These are phyloP conservation scores for Erpornis zantholeuca DNA, from an alignment of 2,113 vertebrate genomes.

Conservation along the genomic window DNA sequence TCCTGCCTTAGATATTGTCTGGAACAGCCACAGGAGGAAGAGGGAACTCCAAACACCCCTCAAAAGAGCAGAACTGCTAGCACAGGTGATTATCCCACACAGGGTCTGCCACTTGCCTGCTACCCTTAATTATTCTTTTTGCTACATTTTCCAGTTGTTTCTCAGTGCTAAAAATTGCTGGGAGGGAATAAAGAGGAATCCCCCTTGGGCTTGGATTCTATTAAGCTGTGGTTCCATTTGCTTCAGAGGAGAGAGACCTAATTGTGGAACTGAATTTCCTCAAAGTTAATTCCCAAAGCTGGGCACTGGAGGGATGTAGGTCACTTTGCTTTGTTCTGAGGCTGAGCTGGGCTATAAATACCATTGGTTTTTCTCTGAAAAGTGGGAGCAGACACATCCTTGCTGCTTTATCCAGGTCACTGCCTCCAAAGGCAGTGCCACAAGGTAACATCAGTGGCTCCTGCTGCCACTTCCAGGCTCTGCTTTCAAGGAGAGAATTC, in stretches of 20 bases:
- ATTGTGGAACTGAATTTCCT: not conserved
- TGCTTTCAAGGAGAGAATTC: not conserved
- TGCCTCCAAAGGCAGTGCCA: not conserved
- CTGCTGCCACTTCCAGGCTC: not conserved
- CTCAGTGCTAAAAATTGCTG: not conserved
- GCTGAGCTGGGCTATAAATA: conserved; percentile 7
- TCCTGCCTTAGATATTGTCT: not conserved
- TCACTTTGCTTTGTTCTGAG: not conserved
- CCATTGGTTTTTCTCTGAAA: not conserved
- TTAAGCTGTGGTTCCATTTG: not conserved
- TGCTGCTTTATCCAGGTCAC: not conserved
- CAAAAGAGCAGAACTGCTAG: not conserved
- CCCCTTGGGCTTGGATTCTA: not conserved
- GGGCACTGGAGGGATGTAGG: conserved; percentile 14
- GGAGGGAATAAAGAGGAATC: not conserved
- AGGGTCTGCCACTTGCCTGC: not conserved
- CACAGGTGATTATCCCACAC: not conserved
- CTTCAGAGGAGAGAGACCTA: not conserved
- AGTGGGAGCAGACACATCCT: not conserved
- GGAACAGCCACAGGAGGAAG: not conserved
- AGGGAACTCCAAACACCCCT: not conserved
- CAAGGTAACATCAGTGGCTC: not conserved
- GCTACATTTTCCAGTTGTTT: not conserved
- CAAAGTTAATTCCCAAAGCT: not conserved
- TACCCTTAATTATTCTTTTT: not conserved